Evolutionary conservation across 2,797 vertebrate genomes (phyloP).

Genomic region (Poecilia picta): DNA sequence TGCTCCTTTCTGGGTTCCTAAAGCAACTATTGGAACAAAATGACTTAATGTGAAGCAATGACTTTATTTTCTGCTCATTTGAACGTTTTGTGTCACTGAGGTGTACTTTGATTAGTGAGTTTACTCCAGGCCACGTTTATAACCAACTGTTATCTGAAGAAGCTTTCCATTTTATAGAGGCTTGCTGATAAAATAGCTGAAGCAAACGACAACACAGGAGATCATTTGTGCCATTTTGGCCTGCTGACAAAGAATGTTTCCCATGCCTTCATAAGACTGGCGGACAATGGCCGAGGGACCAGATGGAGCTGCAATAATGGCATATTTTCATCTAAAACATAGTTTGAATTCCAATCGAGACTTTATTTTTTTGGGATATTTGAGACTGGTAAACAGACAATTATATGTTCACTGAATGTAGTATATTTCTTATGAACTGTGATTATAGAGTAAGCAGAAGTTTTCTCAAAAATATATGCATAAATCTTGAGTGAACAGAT

Average conservation of each 20-base stretch:
- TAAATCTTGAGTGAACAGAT: background rate
- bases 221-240: constrained; percentile 12
- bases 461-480: background rate
- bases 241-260: constrained; percentile 28
- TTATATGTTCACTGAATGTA: background rate
- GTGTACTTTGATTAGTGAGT: background rate
- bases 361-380: background rate
- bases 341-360: background rate
- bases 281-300: background rate
- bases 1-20: constrained; percentile 41
- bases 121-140: background rate
- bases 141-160: background rate
- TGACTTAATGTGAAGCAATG: background rate
- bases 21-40: background rate
- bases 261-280: constrained; percentile 10
- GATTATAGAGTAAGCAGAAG: background rate
- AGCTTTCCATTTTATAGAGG: background rate
- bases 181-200: constrained; percentile 23
- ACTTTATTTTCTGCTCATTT: background rate
- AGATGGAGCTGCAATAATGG: constrained; percentile 4
- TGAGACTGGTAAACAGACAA: background rate
- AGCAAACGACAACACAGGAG: constrained; percentile 9
- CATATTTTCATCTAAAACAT: constrained; percentile 7
- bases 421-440: background rate
- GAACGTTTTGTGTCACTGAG: background rate